phyloP scores from a whole-genome alignment of 2,113 vertebrate genomes.

The Odobenus rosmarus region DNA sequence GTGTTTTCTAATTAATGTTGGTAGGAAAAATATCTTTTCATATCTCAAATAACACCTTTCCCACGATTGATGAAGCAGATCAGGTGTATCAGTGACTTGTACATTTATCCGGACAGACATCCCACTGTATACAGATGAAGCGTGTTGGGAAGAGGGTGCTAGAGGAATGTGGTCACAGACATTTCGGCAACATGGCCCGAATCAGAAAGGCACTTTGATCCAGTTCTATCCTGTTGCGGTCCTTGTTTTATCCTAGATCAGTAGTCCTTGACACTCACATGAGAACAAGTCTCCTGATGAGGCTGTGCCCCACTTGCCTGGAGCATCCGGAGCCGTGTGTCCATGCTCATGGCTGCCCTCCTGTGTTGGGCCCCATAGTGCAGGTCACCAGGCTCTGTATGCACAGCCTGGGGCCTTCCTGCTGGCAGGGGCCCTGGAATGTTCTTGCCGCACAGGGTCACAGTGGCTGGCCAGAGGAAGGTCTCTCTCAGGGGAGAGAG shows the following conservation, averaged over 20 bases:
- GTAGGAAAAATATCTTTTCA: not conserved
- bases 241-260: not conserved
- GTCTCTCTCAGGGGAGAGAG: not conserved
- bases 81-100: not conserved
- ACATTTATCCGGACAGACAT: not conserved
- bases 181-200: not conserved
- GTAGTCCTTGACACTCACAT: not conserved
- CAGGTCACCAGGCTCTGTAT: not conserved
- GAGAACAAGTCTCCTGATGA: not conserved
- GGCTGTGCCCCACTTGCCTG: no score
- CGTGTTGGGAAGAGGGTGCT: not conserved
- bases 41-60: not conserved
- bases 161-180: not conserved
- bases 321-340: rapidly evolving
- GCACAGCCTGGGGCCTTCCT: not conserved
- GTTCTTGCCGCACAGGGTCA: not conserved
- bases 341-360: rapidly evolving
- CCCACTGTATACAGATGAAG: not conserved
- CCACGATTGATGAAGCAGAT: not conserved
- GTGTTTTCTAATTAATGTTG: not conserved
- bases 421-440: not conserved
- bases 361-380: not conserved
- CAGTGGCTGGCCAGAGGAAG: no score
- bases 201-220: not conserved
- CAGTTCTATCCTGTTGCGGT: not conserved